These are phyloP conservation scores for Staurois parvus DNA, from an alignment of 2,797 vertebrate genomes.

Conservation along the genomic window DNA sequence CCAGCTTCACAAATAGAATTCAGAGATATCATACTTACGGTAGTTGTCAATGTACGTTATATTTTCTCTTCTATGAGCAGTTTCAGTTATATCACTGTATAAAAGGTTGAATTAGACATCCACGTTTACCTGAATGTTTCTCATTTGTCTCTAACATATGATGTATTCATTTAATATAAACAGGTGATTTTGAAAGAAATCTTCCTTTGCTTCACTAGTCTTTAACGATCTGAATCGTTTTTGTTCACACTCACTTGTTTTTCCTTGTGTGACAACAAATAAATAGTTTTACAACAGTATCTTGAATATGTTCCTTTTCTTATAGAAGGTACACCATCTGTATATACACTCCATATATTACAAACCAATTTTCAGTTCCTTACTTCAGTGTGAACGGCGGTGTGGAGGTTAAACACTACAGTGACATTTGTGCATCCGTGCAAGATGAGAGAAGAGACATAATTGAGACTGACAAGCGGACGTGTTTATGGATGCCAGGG, in stretches of 20 bases:
- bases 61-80: not conserved
- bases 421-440: constrained; percentile 48
- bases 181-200: not conserved
- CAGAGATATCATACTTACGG: not conserved
- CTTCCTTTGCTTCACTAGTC: not conserved
- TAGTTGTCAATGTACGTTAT: not conserved
- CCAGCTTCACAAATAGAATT: too few relatives aligned
- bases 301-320: not conserved
- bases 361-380: not conserved
- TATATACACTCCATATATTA: too few relatives aligned
- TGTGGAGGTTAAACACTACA: constrained; percentile 35
- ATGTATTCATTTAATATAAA: not conserved
- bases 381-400: not conserved
- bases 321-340: not conserved
- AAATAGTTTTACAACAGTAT: not conserved
- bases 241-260: not conserved
- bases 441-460: constrained; percentile 28
- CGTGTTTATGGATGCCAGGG: constrained; percentile 34
- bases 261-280: not conserved
- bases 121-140: not conserved
- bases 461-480: constrained; percentile 41
- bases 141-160: not conserved
- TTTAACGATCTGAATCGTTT: not conserved
- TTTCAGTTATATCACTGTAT: not conserved
- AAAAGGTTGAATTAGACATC: not conserved